Evolutionary conservation across 1,140 invertebrate species (phyloP).

Genomic region (Pissodes strobi): DNA sequence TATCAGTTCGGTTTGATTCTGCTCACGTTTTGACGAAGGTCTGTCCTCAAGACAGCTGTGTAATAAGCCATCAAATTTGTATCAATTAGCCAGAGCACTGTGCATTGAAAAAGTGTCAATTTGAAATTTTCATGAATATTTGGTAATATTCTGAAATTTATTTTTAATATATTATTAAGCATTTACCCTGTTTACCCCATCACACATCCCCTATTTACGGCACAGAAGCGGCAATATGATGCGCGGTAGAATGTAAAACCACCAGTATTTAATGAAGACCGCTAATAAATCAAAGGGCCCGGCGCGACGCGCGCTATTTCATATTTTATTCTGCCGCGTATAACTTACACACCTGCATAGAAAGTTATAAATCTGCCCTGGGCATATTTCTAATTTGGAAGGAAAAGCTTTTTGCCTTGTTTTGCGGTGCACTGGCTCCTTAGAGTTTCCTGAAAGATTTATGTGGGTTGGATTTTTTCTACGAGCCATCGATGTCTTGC

Average conservation of each 20-base stretch:
- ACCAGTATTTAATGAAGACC: constrained; percentile 50
- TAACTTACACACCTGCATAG: constrained; percentile 42
- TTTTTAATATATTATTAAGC: too few relatives aligned
- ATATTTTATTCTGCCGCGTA: constrained; percentile 47
- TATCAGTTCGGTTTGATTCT: too few relatives aligned
- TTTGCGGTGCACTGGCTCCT: background rate
- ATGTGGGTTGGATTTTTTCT: too few relatives aligned
- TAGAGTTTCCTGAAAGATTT: background rate
- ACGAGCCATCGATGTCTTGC: too few relatives aligned
- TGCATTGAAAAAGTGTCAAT: too few relatives aligned
- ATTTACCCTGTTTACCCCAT: background rate
- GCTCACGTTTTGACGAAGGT: too few relatives aligned
- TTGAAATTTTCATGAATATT: too few relatives aligned
- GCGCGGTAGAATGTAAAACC: constrained; percentile 38
- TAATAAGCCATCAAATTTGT: too few relatives aligned
- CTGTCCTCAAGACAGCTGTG: too few relatives aligned
- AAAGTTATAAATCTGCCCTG: constrained; percentile 34
- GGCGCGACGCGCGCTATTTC: constrained; percentile 43
- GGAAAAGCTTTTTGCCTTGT: constrained; percentile 14
- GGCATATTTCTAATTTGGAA: constrained; percentile 21
- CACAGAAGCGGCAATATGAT: constrained; percentile 25
- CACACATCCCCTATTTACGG: constrained; percentile 16
- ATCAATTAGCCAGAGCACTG: too few relatives aligned
- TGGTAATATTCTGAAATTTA: too few relatives aligned
- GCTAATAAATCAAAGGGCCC: constrained; percentile 50